Evolutionary conservation across 2,888 invertebrate species (phyloP), one percentile per base, ranked within the genome.

Genomic region (Netelia inedita): DNA sequence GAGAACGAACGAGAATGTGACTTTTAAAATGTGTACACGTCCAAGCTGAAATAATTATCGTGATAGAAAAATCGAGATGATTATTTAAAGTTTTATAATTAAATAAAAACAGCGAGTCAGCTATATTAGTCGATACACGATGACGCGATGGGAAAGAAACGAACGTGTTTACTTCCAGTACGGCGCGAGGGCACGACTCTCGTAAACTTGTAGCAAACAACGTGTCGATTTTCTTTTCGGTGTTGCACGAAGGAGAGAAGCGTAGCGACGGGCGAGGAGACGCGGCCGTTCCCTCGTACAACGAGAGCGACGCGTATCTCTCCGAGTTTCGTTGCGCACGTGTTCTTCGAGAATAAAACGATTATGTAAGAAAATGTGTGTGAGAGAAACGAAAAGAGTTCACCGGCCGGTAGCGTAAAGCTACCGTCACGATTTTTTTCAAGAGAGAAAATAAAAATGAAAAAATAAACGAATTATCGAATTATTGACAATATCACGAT

Each of bases 401-500:
- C 83, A 79, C 83, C 83, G 83, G 83, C 83, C 83, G 69, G 78
- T 35, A n/a, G 46, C 61, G 43, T 19, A 21, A 65, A 74, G 55
- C 68, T 83, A 6, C 73, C 41, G 43, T 35, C 19, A 63, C 23
- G 46, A 50, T 74, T 78, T 72, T 61, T 41, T 57, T 1, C 57
- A 21, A 57, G 19, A 57, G 19, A 57, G 9, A 16, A 9, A 57
- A 16, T 19, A 57, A 57, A 2, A n/a, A 1, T n/a, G 14, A 46
- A 14, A 14, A 46, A 55, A 55, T 8, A 19, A 55, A 55, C 1
- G 3, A n/a, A n/a, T n/a, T 14, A 16, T n/a, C 55, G 55, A 46
- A 61, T 35, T 28, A 59, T 23, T 46, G 23, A n/a, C 16, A 28
- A 28, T 23, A 61, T 59, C 19, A 21, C 1, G 21, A 57, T 46